Evolutionary conservation across 2,113 vertebrate genomes (phyloP), one percentile per base, ranked within the genome.

Genomic region (Oreocharis arfaki): DNA sequence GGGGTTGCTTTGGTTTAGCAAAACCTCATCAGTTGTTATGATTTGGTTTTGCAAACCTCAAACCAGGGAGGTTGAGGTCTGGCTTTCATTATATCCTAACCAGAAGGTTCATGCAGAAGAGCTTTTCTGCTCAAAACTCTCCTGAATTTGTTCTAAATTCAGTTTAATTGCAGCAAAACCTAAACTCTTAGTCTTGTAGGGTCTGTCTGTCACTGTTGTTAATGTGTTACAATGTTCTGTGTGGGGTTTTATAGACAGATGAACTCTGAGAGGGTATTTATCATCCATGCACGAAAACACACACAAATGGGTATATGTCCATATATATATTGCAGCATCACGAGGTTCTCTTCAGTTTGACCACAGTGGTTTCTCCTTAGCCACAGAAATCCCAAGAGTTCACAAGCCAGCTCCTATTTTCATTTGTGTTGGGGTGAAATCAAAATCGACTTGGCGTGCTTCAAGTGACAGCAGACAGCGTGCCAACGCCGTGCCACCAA

Each of bases 361-460:
- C 93, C 92, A 75, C 60, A 76, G 46, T 79, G 92, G 94, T 95
- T 96, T 96, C 65, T 86, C 22, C 61, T 78, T 57, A 39, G 49
- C 96, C 95, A 91, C 96, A 96, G 96, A 90, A 97, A 92, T 94
- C 88, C 87, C 77, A 16, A 53, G 59, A 37, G 61, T 79, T 84
- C 76, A 75, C 49, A 65, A 70, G 65, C 60, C 86, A 94, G 73
- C 76, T 96, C 77, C 90, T 56, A 81, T 92, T 94, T 94, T 94
- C 77, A 50, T 94, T 90, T 93, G 69, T 71, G 90, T 80, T 82
- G 75, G 63, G 90, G 71, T 88, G 77, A 79, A 90, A 93, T 92
- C 77, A 89, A 78, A 87, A 78, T 87, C 26, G 28, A 18, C 64
- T 92, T 46, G 4, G 55, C 49, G 5, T 47, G 83, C 44, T 89